A percentile compares a stretch with the other conserved stretches of the same genome.
These are phyloP conservation scores for Antheraea yamamai DNA, from an alignment of 2,888 invertebrate species.

Conservation along the genomic window DNA sequence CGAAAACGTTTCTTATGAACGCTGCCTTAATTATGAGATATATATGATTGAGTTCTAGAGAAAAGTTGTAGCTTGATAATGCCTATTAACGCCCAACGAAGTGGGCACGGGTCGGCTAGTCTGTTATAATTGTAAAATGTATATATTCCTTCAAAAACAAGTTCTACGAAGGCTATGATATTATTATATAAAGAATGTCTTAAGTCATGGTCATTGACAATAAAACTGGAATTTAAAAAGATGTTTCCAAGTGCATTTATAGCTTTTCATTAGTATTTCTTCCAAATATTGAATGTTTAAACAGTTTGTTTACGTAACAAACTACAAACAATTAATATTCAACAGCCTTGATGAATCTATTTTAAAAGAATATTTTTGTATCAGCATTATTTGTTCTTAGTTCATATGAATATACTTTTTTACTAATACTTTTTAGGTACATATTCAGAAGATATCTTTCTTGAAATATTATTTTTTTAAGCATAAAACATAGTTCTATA, in stretches of 20 bases:
- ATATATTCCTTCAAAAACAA: slow-evolving; percentile 13
- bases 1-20: too few species aligned
- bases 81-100: too few species aligned
- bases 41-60: too few species aligned
- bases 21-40: too few species aligned
- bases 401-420: not conserved
- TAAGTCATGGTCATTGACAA: slow-evolving; percentile 22
- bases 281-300: slow-evolving; percentile 5
- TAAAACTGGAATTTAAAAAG: slow-evolving; percentile 6
- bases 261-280: not conserved
- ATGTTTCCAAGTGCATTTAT: slow-evolving; percentile 4
- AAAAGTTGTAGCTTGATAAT: too few species aligned
- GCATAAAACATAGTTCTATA: too few species aligned
- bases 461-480: not conserved
- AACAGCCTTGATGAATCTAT: slow-evolving; percentile 3
- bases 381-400: not conserved
- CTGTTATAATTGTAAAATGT: not conserved
- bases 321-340: not conserved
- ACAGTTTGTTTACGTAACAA: slow-evolving; percentile 4
- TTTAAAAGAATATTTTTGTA: not conserved
- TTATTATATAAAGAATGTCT: slow-evolving; percentile 21
- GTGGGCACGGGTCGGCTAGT: too few species aligned
- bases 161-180: slow-evolving; percentile 22
- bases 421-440: not conserved
- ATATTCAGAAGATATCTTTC: not conserved